Evolutionary conservation across 2,888 invertebrate genomes (phyloP).

Genomic region (Diachrysia chrysitis): DNA sequence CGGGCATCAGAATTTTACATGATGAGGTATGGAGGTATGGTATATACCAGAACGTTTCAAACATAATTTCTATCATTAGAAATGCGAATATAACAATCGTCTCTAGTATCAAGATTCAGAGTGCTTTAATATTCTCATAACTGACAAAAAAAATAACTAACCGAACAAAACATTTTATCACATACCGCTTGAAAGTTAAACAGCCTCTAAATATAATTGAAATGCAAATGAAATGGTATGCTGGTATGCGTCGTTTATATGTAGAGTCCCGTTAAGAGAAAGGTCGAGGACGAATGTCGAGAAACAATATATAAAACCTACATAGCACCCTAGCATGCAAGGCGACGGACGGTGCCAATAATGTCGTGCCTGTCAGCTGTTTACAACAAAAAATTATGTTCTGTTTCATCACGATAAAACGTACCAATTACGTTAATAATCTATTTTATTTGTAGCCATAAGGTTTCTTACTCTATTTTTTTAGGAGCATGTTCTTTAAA

Average conservation of each 20-base stretch:
- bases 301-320: slow-evolving; percentile 20
- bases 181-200: not conserved
- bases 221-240: slow-evolving; percentile 7
- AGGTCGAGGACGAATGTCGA: slow-evolving; percentile 40
- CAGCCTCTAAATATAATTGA: not conserved
- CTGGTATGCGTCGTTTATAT: slow-evolving; percentile 30
- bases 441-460: not conserved
- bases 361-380: not conserved
- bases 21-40: too few species aligned
- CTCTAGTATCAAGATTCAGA: not conserved
- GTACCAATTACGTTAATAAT: not conserved
- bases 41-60: too few species aligned
- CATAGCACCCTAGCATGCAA: not conserved
- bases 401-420: not conserved
- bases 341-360: not conserved
- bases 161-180: not conserved
- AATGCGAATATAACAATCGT: too few species aligned
- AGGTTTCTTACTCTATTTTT: not conserved
- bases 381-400: not conserved
- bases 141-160: not conserved
- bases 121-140: not conserved
- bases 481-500: too few species aligned
- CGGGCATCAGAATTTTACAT: too few species aligned
- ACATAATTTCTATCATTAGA: too few species aligned
- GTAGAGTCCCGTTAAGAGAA: slow-evolving; percentile 33